Conservation (phyloP, 2,888 invertebrate genomes). For the Melangyna quadrimaculata region DNA sequence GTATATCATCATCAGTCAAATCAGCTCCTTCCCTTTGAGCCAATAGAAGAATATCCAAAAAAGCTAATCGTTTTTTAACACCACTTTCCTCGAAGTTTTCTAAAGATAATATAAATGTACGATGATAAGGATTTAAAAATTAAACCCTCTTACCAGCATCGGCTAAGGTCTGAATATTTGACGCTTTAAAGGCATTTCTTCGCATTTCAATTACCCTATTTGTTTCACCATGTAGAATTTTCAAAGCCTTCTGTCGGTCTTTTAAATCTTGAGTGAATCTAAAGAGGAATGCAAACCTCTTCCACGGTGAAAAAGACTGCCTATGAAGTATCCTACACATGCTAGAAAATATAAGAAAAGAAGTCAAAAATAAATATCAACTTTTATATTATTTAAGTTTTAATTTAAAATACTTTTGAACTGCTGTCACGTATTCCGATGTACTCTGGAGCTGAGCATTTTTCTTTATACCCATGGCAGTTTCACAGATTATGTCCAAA, state of each 20-base stretch:
- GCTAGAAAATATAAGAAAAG: conserved; percentile 72
- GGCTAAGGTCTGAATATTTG: conserved; percentile 71
- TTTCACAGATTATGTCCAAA: conserved; percentile 82
- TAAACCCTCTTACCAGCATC: conserved; percentile 63
- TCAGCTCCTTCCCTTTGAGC: conserved; percentile 80
- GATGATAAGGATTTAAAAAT: neutral
- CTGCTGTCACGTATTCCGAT: conserved; percentile 87
- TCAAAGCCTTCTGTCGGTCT: conserved; percentile 73
- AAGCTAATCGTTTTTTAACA: conserved; percentile 80
- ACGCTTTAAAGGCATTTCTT: conserved; percentile 74
- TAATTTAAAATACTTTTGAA: conserved; percentile 84
- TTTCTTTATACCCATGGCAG: conserved; percentile 91
- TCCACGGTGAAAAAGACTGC: conserved; percentile 79
- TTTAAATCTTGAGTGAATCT: conserved; percentile 69
- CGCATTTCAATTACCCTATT: conserved; percentile 77
- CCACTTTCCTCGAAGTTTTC: conserved; percentile 75
- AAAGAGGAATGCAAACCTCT: conserved; percentile 75
- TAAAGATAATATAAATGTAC: neutral
- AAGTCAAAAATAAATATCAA: neutral
- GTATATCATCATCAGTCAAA: conserved; percentile 81
- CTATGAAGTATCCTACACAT: conserved; percentile 77
- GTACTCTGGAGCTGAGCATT: conserved; percentile 86
- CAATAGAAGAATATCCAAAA: conserved; percentile 82
- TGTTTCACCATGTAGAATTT: conserved; percentile 77
- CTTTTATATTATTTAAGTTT: neutral